Conservation (phyloP, 53 echinoderm and acorn worm genomes). For the Holothuria scabra region DNA sequence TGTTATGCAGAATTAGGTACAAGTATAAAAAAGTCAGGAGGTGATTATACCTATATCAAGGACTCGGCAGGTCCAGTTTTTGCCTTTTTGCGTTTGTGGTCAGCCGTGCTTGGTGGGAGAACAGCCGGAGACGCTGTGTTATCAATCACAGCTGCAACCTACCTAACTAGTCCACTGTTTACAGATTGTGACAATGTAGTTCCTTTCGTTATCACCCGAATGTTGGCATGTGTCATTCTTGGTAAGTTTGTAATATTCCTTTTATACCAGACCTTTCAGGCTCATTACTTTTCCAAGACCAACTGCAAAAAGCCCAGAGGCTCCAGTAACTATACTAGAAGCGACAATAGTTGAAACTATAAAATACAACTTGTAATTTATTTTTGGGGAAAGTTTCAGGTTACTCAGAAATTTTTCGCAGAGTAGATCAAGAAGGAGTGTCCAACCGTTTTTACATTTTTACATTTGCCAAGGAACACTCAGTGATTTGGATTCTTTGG, state of each 20-base stretch:
- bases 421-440: no score
- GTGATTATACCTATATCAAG: conserved; percentile 76
- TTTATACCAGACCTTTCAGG: no score
- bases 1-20: conserved; percentile 85
- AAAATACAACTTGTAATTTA: no score
- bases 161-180: conserved; percentile 65
- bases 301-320: no score
- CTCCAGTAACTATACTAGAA: no score
- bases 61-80: conserved; percentile 71
- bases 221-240: conserved; percentile 2
- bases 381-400: no score
- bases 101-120: conserved; percentile 48
- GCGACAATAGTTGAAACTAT: no score
- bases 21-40: conserved; percentile 74
- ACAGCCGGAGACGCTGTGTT: conserved; percentile 65
- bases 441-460: no score
- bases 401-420: no score
- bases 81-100: conserved; percentile 80
- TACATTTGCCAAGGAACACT: no score
- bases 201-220: conserved; percentile 8
- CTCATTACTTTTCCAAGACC: background rate
- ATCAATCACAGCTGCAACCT: conserved; percentile 68
- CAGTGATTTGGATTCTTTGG: no score
- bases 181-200: conserved; percentile 52
- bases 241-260: background rate